A percentile compares a stretch with the other conserved stretches of the same genome.
phyloP scores from a whole-genome alignment of 2,113 vertebrate genomes.

The Pedetes capensis region DNA sequence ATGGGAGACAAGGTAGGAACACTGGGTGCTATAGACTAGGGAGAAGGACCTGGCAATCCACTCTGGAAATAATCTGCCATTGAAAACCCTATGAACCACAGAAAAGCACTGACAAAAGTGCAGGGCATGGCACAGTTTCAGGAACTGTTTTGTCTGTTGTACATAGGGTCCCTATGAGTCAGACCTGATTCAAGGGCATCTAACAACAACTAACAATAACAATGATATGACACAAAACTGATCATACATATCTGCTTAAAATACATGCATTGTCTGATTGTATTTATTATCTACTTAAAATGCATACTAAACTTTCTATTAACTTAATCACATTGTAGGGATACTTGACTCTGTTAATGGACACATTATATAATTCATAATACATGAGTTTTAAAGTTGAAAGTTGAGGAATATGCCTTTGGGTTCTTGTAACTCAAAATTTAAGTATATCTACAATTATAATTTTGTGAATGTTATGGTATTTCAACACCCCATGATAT shows the following conservation, averaged over 20 bases:
- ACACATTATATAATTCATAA: background rate
- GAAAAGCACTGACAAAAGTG: no score
- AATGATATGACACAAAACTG: background rate
- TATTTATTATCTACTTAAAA: background rate
- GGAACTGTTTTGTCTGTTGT: no score
- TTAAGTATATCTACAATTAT: slow-evolving; percentile 75
- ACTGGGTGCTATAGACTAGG: no score
- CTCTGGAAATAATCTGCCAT: no score
- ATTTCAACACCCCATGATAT: slow-evolving; percentile 69
- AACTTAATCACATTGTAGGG: background rate
- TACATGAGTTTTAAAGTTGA: slow-evolving; percentile 19
- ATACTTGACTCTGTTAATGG: background rate
- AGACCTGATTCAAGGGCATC: no score
- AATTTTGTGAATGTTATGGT: slow-evolving; percentile 58
- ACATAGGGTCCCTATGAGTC: no score
- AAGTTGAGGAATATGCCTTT: slow-evolving; percentile 37
- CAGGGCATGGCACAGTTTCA: no score
- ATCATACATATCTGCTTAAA: background rate
- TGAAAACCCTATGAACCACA: no score
- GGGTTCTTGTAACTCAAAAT: slow-evolving; percentile 63
- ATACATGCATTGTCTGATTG: background rate
- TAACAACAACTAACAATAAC: background rate
- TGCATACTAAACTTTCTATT: background rate
- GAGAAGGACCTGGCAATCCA: no score
- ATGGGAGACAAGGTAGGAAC: no score